phyloP scores from a whole-genome alignment of 2,888 invertebrate genomes.

The Himalopsyche anomala region DNA sequence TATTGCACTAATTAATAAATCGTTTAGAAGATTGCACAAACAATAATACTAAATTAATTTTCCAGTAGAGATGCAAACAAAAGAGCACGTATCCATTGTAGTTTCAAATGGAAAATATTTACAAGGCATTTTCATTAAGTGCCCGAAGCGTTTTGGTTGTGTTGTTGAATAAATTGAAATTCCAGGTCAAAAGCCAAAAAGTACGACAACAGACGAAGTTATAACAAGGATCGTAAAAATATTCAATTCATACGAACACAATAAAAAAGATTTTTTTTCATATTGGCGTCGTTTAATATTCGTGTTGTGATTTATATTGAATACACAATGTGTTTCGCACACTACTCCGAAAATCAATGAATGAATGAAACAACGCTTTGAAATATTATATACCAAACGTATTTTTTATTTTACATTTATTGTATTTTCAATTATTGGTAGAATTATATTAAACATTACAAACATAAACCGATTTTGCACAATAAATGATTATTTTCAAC shows the following conservation, averaged over 20 bases:
- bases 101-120: conserved; percentile 21
- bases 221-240: neutral
- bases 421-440: too few species aligned
- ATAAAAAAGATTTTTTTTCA: neutral
- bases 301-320: neutral
- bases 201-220: neutral
- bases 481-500: too few species aligned
- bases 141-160: neutral
- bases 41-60: conserved; percentile 8
- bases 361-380: too few species aligned
- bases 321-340: neutral
- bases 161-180: conserved; percentile 21
- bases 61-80: neutral
- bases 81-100: neutral
- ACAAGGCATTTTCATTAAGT: conserved; percentile 10
- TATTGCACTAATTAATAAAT: too few species aligned
- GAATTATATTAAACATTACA: too few species aligned
- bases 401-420: too few species aligned
- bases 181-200: neutral
- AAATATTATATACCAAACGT: too few species aligned
- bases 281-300: neutral
- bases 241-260: neutral
- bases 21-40: too few species aligned
- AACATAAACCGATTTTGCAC: too few species aligned
- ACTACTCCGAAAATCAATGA: too few species aligned